Conservation (phyloP, 2,113 vertebrate species). For the human region GRCh38 chr19:28149001-28149500, state of each 20-base stretch:
- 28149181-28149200: background rate
- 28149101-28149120: background rate
- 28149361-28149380: background rate
- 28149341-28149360: background rate
- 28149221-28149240: background rate
- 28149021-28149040: background rate
- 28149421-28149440: background rate
- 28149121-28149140: background rate
- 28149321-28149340: background rate
- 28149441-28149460: background rate
- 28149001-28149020: background rate
- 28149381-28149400: background rate
- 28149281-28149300: background rate
- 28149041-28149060: background rate
- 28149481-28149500: background rate
- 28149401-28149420: background rate
- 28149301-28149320: background rate
- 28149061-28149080: background rate
- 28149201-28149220: background rate
- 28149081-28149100: background rate
- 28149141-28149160: background rate
- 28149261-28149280: background rate
- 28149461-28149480: background rate
- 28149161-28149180: rapidly evolving
- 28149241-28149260: background rate